A percentile compares a stretch with the other conserved stretches of the same genome.
Conservation (phyloP, 2,113 vertebrate species). For the Chascanopsetta lugubris region DNA sequence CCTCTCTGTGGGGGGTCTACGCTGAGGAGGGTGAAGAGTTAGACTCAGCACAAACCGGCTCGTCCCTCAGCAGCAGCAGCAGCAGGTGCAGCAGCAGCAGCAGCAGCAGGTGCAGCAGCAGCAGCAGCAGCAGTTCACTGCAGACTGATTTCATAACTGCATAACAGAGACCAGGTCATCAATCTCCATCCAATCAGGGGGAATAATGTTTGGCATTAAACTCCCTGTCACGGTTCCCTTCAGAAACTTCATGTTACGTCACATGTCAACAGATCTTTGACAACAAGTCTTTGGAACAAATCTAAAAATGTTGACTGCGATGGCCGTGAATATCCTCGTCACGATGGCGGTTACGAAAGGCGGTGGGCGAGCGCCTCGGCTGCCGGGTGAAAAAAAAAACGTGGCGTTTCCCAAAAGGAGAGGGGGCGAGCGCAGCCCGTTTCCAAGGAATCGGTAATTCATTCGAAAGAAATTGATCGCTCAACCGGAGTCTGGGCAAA, state of each 20-base stretch:
- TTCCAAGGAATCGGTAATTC: conserved; percentile 4
- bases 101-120: no score
- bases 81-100: no score
- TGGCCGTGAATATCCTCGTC: neutral
- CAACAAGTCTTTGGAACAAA: no score
- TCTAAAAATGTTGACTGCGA: neutral
- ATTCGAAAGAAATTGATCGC: conserved; percentile 4
- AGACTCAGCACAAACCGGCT: conserved; percentile 31
- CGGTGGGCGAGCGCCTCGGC: neutral
- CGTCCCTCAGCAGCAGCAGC: conserved; percentile 17
- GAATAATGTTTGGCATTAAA: neutral
- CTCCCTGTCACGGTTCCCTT: neutral
- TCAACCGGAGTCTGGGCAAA: conserved; percentile 20
- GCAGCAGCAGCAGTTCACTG: conserved; percentile 26
- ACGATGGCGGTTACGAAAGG: neutral
- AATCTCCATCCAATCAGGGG: conserved; percentile 25
- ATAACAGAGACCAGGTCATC: conserved; percentile 19
- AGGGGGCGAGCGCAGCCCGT: conserved; percentile 1
- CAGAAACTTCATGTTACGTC: neutral
- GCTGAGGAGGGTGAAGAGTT: conserved; percentile 24
- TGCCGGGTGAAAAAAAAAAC: neutral
- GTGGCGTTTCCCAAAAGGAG: neutral
- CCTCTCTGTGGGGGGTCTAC: conserved; percentile 1
- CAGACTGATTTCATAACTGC: conserved; percentile 34
- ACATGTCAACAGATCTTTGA: neutral